These are phyloP conservation scores for Euleptes europaea DNA, from an alignment of 2,113 vertebrate genomes.

Conservation along the genomic window DNA sequence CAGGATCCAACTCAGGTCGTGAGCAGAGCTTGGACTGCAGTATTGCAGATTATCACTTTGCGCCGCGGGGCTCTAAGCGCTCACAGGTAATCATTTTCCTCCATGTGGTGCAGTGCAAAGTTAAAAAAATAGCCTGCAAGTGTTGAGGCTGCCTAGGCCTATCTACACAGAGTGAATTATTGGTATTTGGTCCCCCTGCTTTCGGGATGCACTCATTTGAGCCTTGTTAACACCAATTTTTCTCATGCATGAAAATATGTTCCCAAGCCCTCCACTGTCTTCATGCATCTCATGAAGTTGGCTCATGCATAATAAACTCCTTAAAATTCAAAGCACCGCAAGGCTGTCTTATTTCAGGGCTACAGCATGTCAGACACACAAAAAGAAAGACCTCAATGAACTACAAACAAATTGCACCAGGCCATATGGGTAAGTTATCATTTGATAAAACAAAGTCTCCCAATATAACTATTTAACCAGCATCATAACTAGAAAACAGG, in stretches of 20 bases:
- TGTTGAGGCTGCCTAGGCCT: no score
- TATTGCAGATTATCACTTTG: no score
- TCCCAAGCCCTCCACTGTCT: not conserved
- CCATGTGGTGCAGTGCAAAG: not conserved
- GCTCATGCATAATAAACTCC: not conserved
- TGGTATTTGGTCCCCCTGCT: not conserved
- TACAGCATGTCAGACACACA: constrained; percentile 2
- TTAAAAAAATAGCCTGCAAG: not conserved
- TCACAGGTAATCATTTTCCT: not conserved
- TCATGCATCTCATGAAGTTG: not conserved
- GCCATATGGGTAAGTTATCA: no score
- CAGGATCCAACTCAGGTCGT: no score
- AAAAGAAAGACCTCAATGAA: not conserved
- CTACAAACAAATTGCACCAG: not conserved
- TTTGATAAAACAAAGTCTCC: no score
- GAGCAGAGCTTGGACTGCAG: no score
- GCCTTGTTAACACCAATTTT: no score
- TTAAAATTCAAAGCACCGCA: no score
- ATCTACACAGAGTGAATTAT: not conserved
- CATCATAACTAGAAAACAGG: no score
- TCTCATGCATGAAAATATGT: no score
- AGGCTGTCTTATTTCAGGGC: not conserved
- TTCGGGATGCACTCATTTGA: not conserved
- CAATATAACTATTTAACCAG: no score
- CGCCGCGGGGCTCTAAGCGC: no score